Conservation (phyloP, 2,797 vertebrate species). For the Gymnodraco acuticeps region DNA sequence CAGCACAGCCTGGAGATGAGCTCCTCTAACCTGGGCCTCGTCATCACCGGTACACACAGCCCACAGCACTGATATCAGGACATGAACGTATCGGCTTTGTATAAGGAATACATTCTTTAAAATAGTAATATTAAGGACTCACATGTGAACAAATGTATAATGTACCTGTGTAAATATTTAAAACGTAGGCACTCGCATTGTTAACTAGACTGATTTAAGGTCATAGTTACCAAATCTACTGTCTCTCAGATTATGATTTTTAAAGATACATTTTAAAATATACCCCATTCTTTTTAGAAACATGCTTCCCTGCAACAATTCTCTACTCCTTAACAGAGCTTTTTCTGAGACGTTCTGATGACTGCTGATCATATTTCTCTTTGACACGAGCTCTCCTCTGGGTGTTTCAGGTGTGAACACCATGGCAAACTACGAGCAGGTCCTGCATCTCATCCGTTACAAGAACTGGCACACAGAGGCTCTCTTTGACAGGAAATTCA, state of each 20-base stretch:
- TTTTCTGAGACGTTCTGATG: background rate
- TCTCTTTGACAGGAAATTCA: slow-evolving; percentile 97
- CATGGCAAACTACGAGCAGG: slow-evolving; percentile 96
- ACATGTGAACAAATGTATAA: too few species aligned
- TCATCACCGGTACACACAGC: slow-evolving; percentile 89
- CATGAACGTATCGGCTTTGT: background rate
- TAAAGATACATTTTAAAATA: slow-evolving; percentile 6
- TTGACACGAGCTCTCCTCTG: slow-evolving; percentile 21
- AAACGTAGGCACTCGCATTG: background rate
- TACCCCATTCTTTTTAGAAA: background rate
- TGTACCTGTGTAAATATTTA: background rate
- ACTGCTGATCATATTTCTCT: background rate
- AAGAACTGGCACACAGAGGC: slow-evolving; percentile 94
- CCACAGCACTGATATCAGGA: background rate
- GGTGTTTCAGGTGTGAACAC: slow-evolving; percentile 91
- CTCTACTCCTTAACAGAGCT: background rate
- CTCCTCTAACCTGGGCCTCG: slow-evolving; percentile 90
- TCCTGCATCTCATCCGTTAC: slow-evolving; percentile 93
- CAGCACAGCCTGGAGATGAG: slow-evolving; percentile 94
- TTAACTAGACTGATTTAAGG: background rate
- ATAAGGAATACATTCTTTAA: background rate
- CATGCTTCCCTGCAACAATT: background rate
- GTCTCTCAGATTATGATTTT: background rate
- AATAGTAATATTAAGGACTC: background rate
- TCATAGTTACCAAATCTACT: background rate